These are phyloP conservation scores for Chaenodraco wilsoni DNA, from an alignment of 2,797 vertebrate genomes.

Conservation along the genomic window DNA sequence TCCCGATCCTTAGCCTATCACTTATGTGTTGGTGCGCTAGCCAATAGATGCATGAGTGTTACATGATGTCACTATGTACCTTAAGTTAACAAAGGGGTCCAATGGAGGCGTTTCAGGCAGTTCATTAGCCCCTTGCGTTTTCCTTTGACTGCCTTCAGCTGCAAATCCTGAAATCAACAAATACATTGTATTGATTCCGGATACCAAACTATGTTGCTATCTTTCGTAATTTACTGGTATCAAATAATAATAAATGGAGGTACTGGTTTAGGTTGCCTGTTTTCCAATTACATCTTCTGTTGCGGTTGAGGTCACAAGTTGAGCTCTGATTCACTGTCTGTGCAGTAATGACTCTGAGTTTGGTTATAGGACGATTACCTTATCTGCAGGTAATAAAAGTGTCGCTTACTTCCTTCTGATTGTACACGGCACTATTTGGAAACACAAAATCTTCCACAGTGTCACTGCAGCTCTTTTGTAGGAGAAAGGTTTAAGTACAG, in stretches of 20 bases:
- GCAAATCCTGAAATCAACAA: slow-evolving; percentile 3
- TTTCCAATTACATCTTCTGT: slow-evolving; percentile 27
- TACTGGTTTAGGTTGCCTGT: not conserved
- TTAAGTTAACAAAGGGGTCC: too few relatives aligned
- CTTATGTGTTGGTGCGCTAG: too few relatives aligned
- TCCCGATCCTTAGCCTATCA: too few relatives aligned
- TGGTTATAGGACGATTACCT: slow-evolving; percentile 10
- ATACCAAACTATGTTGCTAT: slow-evolving; percentile 16
- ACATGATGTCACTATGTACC: too few relatives aligned
- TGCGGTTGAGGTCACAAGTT: slow-evolving; percentile 43
- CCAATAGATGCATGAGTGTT: too few relatives aligned
- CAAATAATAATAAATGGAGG: slow-evolving; percentile 15
- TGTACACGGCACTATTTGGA: not conserved
- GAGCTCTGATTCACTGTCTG: slow-evolving; percentile 26
- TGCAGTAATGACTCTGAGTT: slow-evolving; percentile 16
- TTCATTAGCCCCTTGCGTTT: too few relatives aligned
- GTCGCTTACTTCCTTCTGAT: not conserved
- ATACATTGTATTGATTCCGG: slow-evolving; percentile 40
- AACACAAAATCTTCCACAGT: not conserved
- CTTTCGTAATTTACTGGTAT: slow-evolving; percentile 6
- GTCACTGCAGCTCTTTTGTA: not conserved
- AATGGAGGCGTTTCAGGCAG: too few relatives aligned
- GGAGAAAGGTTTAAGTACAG: slow-evolving; percentile 9
- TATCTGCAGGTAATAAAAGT: slow-evolving; percentile 5
- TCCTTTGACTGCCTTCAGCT: too few relatives aligned